These are phyloP conservation scores for Psettodes erumei DNA, from an alignment of 2,113 vertebrate species.

Conservation along the genomic window DNA sequence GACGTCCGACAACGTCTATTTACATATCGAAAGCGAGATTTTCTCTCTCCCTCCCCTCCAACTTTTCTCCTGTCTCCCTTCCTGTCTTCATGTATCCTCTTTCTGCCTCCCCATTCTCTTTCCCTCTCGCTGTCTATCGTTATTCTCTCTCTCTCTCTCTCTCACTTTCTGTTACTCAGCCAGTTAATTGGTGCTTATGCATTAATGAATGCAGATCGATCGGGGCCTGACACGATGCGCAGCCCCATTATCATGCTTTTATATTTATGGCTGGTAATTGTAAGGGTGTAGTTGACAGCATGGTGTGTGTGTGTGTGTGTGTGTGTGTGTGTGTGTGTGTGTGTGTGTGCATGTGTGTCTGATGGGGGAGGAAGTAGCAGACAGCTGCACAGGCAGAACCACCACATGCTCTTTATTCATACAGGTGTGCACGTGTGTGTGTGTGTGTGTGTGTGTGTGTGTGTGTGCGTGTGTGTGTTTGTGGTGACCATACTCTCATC, in stretches of 20 bases:
- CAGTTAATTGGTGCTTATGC: conserved; percentile 74
- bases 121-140: conserved; percentile 1
- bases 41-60: conserved; percentile 10
- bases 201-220: conserved; percentile 77
- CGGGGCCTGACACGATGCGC: conserved; percentile 52
- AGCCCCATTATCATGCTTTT: conserved; percentile 66
- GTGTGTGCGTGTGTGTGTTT: not conserved
- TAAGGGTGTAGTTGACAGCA: conserved; percentile 28
- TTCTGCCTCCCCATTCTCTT: not conserved
- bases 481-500: conserved; percentile 35
- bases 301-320: conserved; percentile 30
- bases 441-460: conserved; percentile 4
- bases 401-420: not conserved
- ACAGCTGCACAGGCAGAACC: not conserved
- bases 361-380: not conserved
- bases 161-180: conserved; percentile 50
- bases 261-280: conserved; percentile 71
- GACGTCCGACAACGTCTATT: conserved; percentile 39
- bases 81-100: conserved; percentile 20
- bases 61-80: conserved; percentile 1
- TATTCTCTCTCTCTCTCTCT: not conserved
- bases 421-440: conserved; percentile 9
- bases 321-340: conserved; percentile 16
- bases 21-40: conserved; percentile 38
- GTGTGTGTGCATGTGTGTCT: not conserved